Evolutionary conservation across 2,888 invertebrate genomes (phyloP).

Genomic region (Sarcophaga carnaria): DNA sequence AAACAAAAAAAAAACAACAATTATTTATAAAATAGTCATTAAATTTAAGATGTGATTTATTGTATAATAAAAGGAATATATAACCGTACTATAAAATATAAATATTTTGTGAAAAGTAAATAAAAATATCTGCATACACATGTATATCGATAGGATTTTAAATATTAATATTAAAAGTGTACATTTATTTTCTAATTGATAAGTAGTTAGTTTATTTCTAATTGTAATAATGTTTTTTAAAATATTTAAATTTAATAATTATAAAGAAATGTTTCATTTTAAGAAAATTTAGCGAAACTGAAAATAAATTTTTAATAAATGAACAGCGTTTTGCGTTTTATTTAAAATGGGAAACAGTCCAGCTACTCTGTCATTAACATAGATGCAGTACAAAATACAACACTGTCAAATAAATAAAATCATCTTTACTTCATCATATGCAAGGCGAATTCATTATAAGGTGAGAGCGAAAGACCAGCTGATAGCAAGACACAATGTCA

Average conservation of each 20-base stretch:
- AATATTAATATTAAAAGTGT: slow-evolving; percentile 34
- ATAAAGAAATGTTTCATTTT: slow-evolving; percentile 20
- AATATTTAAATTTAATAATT: slow-evolving; percentile 7
- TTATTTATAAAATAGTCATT: slow-evolving; percentile 69
- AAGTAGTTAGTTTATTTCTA: slow-evolving; percentile 41
- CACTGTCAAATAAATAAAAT: too few relatives aligned
- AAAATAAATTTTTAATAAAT: slow-evolving; percentile 27
- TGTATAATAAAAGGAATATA: slow-evolving; percentile 41
- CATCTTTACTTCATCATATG: too few relatives aligned
- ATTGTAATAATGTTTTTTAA: slow-evolving; percentile 4
- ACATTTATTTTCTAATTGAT: slow-evolving; percentile 21
- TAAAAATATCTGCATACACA: slow-evolving; percentile 10
- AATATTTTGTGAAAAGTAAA: neutral
- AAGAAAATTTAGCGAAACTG: slow-evolving; percentile 3
- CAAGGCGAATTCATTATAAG: too few relatives aligned
- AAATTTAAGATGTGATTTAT: slow-evolving; percentile 67
- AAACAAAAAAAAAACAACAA: slow-evolving; percentile 34
- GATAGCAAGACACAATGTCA: too few relatives aligned
- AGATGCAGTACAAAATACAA: neutral
- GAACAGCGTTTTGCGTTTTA: neutral
- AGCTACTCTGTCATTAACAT: neutral
- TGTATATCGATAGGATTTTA: slow-evolving; percentile 28
- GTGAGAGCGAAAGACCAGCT: too few relatives aligned
- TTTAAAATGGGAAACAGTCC: neutral
- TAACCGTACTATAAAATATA: neutral